Evolutionary conservation across 2,113 vertebrate genomes (phyloP), one percentile per base, ranked within the genome.

Genomic region (Corythornis madagascariensis): DNA sequence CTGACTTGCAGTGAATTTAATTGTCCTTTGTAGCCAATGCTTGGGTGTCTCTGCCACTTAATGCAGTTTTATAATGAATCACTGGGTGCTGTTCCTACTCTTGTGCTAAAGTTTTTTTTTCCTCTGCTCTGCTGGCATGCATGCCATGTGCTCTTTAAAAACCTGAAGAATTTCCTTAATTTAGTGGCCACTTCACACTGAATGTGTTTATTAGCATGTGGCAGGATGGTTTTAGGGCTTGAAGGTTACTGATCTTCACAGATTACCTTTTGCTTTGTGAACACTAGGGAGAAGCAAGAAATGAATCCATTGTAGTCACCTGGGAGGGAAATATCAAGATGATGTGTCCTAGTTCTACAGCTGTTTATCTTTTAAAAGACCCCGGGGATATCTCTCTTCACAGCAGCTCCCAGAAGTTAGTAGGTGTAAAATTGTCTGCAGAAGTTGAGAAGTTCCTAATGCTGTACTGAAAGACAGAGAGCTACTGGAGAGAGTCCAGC

Each of bases 201-300:
- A 17, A 13, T 7, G 15, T 48, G n/a, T 48, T 21, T 33, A 0
- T 42, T 29, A 52, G 45, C 16, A 1, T 1, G 21, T 48, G 59
- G 18, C 59, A 69, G 24, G 19, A 9, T 6, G 19, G 25, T 26
- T 66, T 70, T 10, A 55, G 33, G 45, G 28, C 11, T 73, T 21
- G 24, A 42, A 4, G 31, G 6, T 61, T 57, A 3, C 24, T 47
- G 28, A 65, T 69, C 6, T 80, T 35, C 21, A 47, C 5, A 20
- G 53, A 8, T 47, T 38, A 7, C 20, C 24, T 24, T 50, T 50
- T 50, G 22, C 48, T 22, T 43, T 26, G 5, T 26, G 45, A 75
- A 3, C 31, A 10, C 8, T 43, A 47, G 50, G 26, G 67, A 42
- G 28, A 11, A 20, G 40, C 38, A 38, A 10, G 38, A 38, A 38